Conservation (phyloP, 53 echinoderm and acorn worm genomes). For the Mesocentrotus franciscanus region DNA sequence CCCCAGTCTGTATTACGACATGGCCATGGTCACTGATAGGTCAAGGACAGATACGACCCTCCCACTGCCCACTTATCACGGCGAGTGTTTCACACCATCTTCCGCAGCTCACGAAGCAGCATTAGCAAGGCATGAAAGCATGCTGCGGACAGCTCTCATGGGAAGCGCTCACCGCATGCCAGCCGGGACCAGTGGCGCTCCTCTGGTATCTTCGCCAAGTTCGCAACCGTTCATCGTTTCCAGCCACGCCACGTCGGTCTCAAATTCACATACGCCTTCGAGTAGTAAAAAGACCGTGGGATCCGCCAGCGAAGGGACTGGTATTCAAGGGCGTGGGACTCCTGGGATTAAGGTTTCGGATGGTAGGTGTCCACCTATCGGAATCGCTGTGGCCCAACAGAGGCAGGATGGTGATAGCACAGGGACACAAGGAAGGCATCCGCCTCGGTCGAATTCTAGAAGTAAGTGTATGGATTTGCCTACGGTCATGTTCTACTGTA, state of each 20-base stretch:
- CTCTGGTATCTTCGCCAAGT: conserved; percentile 28
- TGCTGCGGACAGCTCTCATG: conserved; percentile 53
- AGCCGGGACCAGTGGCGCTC: not conserved
- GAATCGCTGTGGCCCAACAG: conserved; percentile 96
- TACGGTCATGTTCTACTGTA: not conserved
- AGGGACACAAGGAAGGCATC: conserved; percentile 48
- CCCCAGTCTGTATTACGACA: conserved; percentile 59
- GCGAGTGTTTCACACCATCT: conserved; percentile 60
- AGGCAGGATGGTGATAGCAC: conserved; percentile 77
- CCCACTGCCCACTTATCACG: conserved; percentile 27
- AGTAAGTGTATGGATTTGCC: conserved; percentile 38
- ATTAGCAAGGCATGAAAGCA: conserved; percentile 63
- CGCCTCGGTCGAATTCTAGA: conserved; percentile 51
- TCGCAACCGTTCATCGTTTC: conserved; percentile 40
- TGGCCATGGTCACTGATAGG: conserved; percentile 44
- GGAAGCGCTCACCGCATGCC: conserved; percentile 43
- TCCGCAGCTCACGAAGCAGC: conserved; percentile 73
- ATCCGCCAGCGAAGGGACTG: conserved; percentile 36
- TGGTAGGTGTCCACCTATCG: conserved; percentile 90
- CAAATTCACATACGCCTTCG: conserved; percentile 18
- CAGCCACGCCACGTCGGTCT: conserved; percentile 23
- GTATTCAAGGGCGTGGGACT: conserved; percentile 73
- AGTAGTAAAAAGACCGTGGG: conserved; percentile 48
- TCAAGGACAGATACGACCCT: conserved; percentile 50
- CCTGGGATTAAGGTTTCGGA: conserved; percentile 82